phyloP scores from a whole-genome alignment of 30 jellyfish, hydroid and myxozoan species.

The Cassiopea xamachana region DNA sequence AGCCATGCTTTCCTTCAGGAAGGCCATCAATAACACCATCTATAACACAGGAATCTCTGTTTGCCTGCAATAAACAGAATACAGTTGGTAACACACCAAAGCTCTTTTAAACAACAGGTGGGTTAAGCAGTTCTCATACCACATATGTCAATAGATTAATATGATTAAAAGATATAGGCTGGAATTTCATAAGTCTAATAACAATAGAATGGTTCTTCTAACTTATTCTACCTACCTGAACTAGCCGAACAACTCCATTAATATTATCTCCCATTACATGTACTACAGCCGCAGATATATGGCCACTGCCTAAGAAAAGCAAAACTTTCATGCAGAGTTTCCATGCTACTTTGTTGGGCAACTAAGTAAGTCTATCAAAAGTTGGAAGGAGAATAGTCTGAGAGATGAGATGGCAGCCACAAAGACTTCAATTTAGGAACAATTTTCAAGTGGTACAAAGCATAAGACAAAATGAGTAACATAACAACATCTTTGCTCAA shows the following conservation, averaged over 20 bases:
- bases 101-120: too few relatives aligned
- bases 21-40: conserved; percentile 94
- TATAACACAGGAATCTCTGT: conserved; percentile 71
- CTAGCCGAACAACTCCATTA: conserved; percentile 74
- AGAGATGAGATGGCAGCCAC: too few relatives aligned
- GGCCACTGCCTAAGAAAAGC: conserved; percentile 45
- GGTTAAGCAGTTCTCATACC: not conserved
- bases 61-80: conserved; percentile 22
- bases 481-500: too few relatives aligned
- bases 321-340: not conserved
- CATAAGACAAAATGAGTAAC: too few relatives aligned
- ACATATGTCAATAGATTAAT: too few relatives aligned
- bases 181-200: not conserved
- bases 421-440: too few relatives aligned
- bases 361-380: too few relatives aligned
- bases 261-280: conserved; percentile 73
- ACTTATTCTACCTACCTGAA: conserved; percentile 47
- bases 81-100: too few relatives aligned
- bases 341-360: too few relatives aligned
- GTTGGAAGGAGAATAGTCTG: too few relatives aligned
- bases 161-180: too few relatives aligned
- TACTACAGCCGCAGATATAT: conserved; percentile 90
- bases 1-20: conserved; percentile 77
- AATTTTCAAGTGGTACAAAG: too few relatives aligned
- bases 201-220: not conserved